phyloP scores from a whole-genome alignment of 1,140 invertebrate genomes.

The Matsumurasca onukii region DNA sequence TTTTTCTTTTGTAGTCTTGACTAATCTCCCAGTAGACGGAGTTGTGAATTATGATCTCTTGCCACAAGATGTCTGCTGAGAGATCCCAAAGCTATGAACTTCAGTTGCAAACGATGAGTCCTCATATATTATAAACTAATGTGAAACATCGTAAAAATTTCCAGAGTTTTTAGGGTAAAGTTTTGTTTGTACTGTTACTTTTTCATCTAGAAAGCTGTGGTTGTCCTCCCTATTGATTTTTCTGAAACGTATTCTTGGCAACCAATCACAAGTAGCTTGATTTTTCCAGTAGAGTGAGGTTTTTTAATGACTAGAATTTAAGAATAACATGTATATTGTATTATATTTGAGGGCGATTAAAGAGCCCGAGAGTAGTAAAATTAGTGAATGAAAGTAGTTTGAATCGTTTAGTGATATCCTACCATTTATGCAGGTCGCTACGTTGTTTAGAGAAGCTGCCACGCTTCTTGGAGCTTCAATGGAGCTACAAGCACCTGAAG shows the following conservation, averaged over 20 bases:
- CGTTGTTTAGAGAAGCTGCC: constrained; percentile 66
- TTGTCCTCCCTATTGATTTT: constrained; percentile 40
- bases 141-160: constrained; percentile 17
- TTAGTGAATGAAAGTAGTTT: constrained; percentile 26
- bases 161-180: constrained; percentile 15
- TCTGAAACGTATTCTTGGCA: constrained; percentile 36
- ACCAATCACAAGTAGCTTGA: constrained; percentile 39
- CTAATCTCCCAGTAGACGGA: neutral
- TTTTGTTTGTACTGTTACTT: constrained; percentile 25
- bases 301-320: constrained; percentile 37
- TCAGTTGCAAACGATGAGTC: neutral
- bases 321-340: constrained; percentile 31
- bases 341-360: constrained; percentile 21
- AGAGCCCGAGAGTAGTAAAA: constrained; percentile 20
- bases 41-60: constrained; percentile 20
- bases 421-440: constrained; percentile 64
- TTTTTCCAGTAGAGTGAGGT: constrained; percentile 40
- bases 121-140: constrained; percentile 6
- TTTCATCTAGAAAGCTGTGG: constrained; percentile 41
- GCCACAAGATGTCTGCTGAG: neutral
- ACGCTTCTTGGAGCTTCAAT: constrained; percentile 63
- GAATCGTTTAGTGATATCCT: constrained; percentile 26
- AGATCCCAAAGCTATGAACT: neutral
- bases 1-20: constrained; percentile 25
- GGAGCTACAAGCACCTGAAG: constrained; percentile 42